Evolutionary conservation across 2,888 invertebrate species (phyloP), one percentile per base, ranked within the genome.

Genomic region (Dichetophora obliterata): DNA sequence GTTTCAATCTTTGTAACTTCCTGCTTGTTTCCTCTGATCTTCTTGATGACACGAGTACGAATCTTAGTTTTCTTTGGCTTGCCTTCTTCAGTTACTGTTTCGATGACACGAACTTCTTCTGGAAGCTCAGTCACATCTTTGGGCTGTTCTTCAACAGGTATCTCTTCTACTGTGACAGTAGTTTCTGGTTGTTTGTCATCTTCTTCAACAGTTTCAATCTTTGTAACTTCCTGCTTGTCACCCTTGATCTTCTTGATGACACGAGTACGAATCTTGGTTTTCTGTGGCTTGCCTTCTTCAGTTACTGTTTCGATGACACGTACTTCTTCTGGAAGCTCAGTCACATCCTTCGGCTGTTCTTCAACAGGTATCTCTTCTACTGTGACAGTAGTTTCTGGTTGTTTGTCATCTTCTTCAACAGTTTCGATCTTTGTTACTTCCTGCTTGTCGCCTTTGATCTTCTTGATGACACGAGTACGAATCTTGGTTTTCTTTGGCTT

Each of bases 351-450:
- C 6, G 71, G 71, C 16, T 71, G 71, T 59, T 71, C 71, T 54
- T 71, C 71, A 1, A 71, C 22, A 59, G 71, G 71, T 31, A 24
- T 66, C 24, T 66, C 66, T 54, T 84, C 83, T 4, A 90, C 86
- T 72, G 86, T 88, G 0, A 82, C 80, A 6, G 84, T 84, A 6
- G 84, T 84, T 68, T 86, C 79, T 9, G 88, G 88, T 73, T 82
- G 76, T 80, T 89, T 84, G 8, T 86, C 82, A 43, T 83, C 82
- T 76, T 84, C 81, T 73, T 81, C 78, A 8, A 82, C 79, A 11
- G 80, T 81, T 71, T 81, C 74, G 19, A 87, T 86, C 82, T 88
- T 86, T 5, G 87, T 87, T 43, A 81, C 82, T 83, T 87, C 87
- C 76, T 85, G 84, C 83, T 86, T 87, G 84, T 63, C 31, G 14